Evolutionary conservation across 2,797 vertebrate genomes (phyloP).

Genomic region (Alca torda): DNA sequence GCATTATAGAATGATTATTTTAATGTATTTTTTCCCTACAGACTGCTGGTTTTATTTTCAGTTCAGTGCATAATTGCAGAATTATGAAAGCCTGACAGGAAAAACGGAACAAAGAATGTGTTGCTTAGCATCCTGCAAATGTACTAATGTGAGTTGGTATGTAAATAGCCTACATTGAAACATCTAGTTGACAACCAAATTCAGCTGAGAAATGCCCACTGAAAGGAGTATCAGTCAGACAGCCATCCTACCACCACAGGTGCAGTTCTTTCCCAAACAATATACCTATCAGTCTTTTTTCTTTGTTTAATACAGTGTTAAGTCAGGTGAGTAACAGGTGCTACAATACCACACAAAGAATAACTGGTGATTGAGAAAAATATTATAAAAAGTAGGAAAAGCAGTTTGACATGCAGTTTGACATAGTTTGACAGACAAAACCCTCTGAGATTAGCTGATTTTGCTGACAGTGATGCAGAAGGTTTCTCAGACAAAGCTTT

Average conservation of each 20-base stretch:
- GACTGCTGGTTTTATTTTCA: not conserved
- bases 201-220: not conserved
- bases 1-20: not conserved
- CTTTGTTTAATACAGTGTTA: not conserved
- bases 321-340: not conserved
- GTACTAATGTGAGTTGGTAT: not conserved
- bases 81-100: not conserved
- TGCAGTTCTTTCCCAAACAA: not conserved
- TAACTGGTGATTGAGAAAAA: not conserved
- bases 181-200: not conserved
- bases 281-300: not conserved
- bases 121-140: not conserved
- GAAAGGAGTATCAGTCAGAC: not conserved
- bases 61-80: not conserved
- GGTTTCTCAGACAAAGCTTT: not conserved
- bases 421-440: not conserved
- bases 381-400: not conserved
- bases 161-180: not conserved
- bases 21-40: not conserved
- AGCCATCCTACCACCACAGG: too few species aligned
- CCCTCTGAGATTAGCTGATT: not conserved
- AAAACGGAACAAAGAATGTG: not conserved
- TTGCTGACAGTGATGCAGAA: not conserved
- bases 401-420: not conserved
- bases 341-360: not conserved